Evolutionary conservation across 2,113 vertebrate genomes (phyloP).

Genomic region (Pelodiscus sinensis): DNA sequence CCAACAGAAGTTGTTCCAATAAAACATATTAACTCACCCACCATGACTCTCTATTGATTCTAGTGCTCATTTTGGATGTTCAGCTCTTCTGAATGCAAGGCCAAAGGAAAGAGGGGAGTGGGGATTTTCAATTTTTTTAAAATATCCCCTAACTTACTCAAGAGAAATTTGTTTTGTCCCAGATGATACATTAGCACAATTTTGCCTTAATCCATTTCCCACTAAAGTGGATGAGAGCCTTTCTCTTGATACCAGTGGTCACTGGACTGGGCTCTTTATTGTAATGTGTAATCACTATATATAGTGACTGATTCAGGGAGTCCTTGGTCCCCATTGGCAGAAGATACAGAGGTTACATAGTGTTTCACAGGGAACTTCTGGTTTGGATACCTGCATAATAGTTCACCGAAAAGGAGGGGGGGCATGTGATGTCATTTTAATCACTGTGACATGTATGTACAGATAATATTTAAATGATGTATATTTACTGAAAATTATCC

Average conservation of each 20-base stretch:
- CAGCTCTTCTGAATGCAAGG: not conserved
- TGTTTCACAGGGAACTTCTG: not conserved
- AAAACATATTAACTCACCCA: not conserved
- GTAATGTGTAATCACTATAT: rapidly evolving
- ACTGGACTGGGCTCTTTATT: not conserved
- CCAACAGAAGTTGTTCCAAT: not conserved
- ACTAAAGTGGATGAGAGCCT: rapidly evolving
- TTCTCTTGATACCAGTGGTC: rapidly evolving
- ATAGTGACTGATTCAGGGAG: not conserved
- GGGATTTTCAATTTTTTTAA: not conserved
- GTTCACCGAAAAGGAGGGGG: not conserved
- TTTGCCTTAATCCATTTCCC: not conserved
- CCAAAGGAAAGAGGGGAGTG: not conserved
- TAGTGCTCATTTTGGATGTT: not conserved
- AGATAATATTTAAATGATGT: not conserved
- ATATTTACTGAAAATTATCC: not conserved
- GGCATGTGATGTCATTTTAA: not conserved
- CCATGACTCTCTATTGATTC: not conserved
- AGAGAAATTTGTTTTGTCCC: not conserved
- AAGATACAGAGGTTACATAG: not conserved
- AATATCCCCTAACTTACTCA: not conserved
- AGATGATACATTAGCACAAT: not conserved
- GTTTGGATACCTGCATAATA: not conserved
- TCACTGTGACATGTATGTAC: not conserved
- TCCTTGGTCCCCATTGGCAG: not conserved